Evolutionary conservation across 1,140 invertebrate genomes (phyloP), one percentile per base, ranked within the genome.

Genomic region (Drosophila sucinea): DNA sequence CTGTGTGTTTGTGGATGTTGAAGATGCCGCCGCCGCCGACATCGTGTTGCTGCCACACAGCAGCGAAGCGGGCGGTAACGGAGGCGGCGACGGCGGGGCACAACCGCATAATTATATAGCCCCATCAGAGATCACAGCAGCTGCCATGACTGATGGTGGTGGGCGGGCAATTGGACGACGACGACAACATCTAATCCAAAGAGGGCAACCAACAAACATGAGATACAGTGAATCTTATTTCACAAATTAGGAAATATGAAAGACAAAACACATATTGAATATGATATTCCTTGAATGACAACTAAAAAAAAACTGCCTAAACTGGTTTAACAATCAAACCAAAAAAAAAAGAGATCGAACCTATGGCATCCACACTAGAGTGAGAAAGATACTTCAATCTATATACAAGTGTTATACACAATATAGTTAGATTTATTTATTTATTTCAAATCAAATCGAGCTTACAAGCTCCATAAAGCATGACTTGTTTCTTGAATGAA

Each of bases 31-130:
- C 62, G 57, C 40, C 17, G 47, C 10, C 40, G n/a, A n/a, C 40
- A 27, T 51, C 25, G 44, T 47, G 23, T 23, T 23, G 8, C 25
- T 47, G 44, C 41, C 41, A 44, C 44, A 47, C 23, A 47, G 44
- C 44, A 38, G 3, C 30, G 5, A 4, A 3, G 6, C 0, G 4
- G 6, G 27, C 11, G 11, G 17, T 3, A 60, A 32, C 30, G 11
- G 55, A 4, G 29, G 40, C 38, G 27, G 51, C 7, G 33, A 4
- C 2, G 32, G 25, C 27, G 69, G 44, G 74, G 57, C 47, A 38
- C 61, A 65, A 77, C 82, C 75, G 75, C 83, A 83, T 86, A 86
- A 86, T 86, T 83, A 83, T 79, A 82, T 51, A 51, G 44, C 75
- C 23, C 74, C 70, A 38, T 11, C 10, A 64, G 44, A 30, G 67